Conservation (phyloP, 92 coral and sea anemone species). For the Palythoa heliodiscus region DNA sequence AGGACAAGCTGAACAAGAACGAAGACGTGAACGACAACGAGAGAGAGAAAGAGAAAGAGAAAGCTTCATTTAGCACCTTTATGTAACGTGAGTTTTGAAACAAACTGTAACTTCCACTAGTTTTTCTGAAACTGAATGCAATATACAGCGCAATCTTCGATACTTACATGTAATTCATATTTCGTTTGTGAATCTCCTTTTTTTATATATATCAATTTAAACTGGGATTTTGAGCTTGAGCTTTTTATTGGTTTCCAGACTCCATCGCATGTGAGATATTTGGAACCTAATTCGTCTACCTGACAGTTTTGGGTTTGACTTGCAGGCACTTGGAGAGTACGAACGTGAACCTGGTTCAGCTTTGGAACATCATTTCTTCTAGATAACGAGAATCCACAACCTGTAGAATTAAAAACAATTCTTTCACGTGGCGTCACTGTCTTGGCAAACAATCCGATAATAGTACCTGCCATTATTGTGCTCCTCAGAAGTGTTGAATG, state of each 20-base stretch:
- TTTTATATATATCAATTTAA: neutral
- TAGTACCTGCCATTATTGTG: too few species aligned
- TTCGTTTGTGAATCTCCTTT: neutral
- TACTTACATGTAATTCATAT: conserved; percentile 19
- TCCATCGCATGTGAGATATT: conserved; percentile 15
- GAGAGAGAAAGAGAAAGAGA: neutral
- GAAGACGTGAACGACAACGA: neutral
- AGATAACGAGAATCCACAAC: neutral
- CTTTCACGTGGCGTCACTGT: too few species aligned
- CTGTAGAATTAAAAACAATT: neutral
- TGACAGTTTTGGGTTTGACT: neutral
- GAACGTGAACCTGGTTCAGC: neutral
- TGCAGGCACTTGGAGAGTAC: neutral
- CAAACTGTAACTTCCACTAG: neutral
- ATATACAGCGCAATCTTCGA: neutral
- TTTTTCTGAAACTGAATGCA: neutral
- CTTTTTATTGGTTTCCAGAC: conserved; percentile 23
- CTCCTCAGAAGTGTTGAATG: too few species aligned
- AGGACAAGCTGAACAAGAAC: neutral
- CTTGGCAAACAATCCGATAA: too few species aligned
- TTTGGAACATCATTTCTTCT: neutral
- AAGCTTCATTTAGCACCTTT: neutral
- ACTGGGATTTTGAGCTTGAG: neutral
- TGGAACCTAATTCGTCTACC: conserved; percentile 11
- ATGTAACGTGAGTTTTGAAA: neutral